A percentile compares a stretch with the other conserved stretches of the same genome.
Conservation (phyloP, 2,113 vertebrate species). For the Syrmaticus mikado region DNA sequence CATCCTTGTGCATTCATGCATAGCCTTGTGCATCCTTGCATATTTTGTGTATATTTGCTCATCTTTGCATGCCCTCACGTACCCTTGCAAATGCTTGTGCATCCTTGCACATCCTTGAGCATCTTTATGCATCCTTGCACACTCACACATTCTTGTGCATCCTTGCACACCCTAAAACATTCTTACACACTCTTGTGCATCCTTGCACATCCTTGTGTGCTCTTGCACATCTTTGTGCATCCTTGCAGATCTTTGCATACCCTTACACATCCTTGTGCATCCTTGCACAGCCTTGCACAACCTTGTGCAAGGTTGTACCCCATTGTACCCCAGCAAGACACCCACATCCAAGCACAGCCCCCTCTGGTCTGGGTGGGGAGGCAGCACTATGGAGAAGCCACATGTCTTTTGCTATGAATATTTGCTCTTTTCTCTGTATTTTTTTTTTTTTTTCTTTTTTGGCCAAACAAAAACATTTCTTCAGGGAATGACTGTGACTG, state of each 20-base stretch:
- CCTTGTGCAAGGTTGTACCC: no score
- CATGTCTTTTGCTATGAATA: constrained; percentile 36
- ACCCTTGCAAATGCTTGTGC: background rate
- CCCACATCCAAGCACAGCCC: background rate
- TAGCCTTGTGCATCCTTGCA: no score
- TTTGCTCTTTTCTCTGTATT: constrained; percentile 8
- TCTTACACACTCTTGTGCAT: background rate
- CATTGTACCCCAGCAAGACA: background rate
- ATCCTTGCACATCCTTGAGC: background rate
- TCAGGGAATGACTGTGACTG: constrained; percentile 63
- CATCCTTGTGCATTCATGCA: background rate
- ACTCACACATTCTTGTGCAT: background rate
- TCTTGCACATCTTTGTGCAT: no score
- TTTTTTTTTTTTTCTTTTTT: background rate
- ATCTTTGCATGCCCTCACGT: background rate
- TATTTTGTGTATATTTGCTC: background rate
- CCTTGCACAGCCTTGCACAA: no score
- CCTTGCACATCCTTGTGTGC: no score
- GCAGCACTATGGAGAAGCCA: background rate
- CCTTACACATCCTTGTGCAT: no score
- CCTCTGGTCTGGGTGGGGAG: background rate
- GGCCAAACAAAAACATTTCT: constrained; percentile 56
- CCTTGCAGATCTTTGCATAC: no score
- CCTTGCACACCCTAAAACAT: background rate
- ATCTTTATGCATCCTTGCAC: background rate